phyloP scores from a whole-genome alignment of 2,113 vertebrate species.

The Craseonycteris thonglongyai region DNA sequence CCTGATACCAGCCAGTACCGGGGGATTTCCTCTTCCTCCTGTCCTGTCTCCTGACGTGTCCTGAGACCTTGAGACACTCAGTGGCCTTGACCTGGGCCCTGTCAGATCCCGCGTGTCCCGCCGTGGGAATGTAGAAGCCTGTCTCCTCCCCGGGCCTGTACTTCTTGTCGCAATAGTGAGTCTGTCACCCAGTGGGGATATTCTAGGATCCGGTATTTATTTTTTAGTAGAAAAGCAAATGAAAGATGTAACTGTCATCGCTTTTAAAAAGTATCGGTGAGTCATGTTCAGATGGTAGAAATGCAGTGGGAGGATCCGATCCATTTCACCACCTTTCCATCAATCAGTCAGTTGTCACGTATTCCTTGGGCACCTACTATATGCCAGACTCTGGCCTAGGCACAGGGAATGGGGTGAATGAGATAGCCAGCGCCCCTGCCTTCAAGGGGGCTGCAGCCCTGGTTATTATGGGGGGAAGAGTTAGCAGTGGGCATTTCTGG shows the following conservation, averaged over 20 bases:
- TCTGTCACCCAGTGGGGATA: not conserved
- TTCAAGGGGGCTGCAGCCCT: not conserved
- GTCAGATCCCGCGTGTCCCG: not conserved
- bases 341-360: accelerated
- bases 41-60: not conserved
- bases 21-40: not conserved
- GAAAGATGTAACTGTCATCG: not conserved
- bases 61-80: not conserved
- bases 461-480: not conserved
- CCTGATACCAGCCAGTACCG: not conserved
- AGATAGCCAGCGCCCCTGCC: accelerated
- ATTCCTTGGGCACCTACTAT: not conserved
- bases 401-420: not conserved
- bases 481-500: not conserved
- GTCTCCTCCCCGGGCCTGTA: accelerated
- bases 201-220: not conserved
- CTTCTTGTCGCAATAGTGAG: not conserved
- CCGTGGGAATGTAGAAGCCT: not conserved
- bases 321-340: not conserved
- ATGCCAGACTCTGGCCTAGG: not conserved
- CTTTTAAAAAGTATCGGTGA: not conserved
- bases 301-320: accelerated
- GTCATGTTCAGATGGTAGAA: not conserved
- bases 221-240: not conserved
- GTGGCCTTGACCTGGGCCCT: not conserved